Evolutionary conservation across 2,888 invertebrate genomes (phyloP), one percentile per base, ranked within the genome.

Genomic region (Pterobdella sp.): DNA sequence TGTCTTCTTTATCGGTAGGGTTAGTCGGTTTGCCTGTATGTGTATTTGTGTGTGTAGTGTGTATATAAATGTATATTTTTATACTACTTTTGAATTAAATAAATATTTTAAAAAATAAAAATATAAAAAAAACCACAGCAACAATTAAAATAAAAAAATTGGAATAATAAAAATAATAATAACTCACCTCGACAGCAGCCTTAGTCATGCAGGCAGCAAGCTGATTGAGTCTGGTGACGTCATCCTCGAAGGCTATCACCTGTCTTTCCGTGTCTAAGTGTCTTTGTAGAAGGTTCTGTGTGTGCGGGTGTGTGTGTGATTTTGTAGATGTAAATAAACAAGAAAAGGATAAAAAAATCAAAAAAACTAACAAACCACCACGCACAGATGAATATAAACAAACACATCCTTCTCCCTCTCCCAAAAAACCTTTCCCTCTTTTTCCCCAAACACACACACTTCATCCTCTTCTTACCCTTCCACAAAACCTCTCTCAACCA

Each of bases 231-330:
- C 91, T 87, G 73, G 89, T 88, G 52, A 96, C 89, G 82, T 96
- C 96, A 56, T 88, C 87, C 22, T 79, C 78, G 82, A 95, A 94
- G 0, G 94, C 93, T 76, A 89, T 88, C 56, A 96, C 86, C 85
- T 95, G 93, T 63, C 91, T 92, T 82, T 93, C 91, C 4, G 94
- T 86, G 78, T 91, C 91, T 74, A 89, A 88, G 83, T 95, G 94
- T 0, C 96, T 86, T 73, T 92, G 91, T 1, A 94, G 86, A 72
- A 94, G 85, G 0, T 94, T 83, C 82, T 84, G 75, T 3, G 78
- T 74, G 52, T 75, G 66, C 37, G 69, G 29, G 4, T 14, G 65
- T 29, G n/a, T 10, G 65, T 29, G 32, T 65, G 65, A n/a, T 7
- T 65, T 29, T 29, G n/a, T 29, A 34, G 65, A 65, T 7, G 14